Evolutionary conservation across 2,888 invertebrate species (phyloP).

Genomic region (Eupeodes luniger): DNA sequence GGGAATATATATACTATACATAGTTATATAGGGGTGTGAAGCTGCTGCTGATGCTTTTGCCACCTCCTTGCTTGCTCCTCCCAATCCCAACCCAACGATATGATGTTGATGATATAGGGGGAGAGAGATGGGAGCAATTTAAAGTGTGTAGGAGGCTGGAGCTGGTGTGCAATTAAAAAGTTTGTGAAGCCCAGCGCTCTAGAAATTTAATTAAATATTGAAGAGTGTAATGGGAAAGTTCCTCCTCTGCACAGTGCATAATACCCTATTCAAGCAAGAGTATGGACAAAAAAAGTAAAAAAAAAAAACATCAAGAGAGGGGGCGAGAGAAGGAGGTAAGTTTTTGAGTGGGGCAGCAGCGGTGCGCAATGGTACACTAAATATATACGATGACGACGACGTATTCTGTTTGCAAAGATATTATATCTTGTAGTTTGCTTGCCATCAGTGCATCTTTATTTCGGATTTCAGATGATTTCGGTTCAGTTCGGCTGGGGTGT

Average conservation of each 20-base stretch:
- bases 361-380: constrained; percentile 37
- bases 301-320: background rate
- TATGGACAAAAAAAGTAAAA: background rate
- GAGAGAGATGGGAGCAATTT: background rate
- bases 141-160: constrained; percentile 51
- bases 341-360: constrained; percentile 43
- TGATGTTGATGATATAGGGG: background rate
- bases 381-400: background rate
- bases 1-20: constrained; percentile 36
- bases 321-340: constrained; percentile 31
- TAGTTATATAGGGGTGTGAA: constrained; percentile 47
- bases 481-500: no score
- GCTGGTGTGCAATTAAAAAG: constrained; percentile 78
- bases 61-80: constrained; percentile 27
- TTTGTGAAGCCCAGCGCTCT: constrained; percentile 76
- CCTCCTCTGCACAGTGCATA: constrained; percentile 66
- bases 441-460: constrained; percentile 44
- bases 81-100: background rate
- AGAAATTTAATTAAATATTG: constrained; percentile 78
- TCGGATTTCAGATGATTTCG: constrained; percentile 4
- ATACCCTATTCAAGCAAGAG: constrained; percentile 66
- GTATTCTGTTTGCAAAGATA: constrained; percentile 35
- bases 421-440: constrained; percentile 63
- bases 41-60: constrained; percentile 42
- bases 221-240: constrained; percentile 78